These are phyloP conservation scores for Eurois occulta DNA, from an alignment of 2,888 invertebrate genomes.

Conservation along the genomic window DNA sequence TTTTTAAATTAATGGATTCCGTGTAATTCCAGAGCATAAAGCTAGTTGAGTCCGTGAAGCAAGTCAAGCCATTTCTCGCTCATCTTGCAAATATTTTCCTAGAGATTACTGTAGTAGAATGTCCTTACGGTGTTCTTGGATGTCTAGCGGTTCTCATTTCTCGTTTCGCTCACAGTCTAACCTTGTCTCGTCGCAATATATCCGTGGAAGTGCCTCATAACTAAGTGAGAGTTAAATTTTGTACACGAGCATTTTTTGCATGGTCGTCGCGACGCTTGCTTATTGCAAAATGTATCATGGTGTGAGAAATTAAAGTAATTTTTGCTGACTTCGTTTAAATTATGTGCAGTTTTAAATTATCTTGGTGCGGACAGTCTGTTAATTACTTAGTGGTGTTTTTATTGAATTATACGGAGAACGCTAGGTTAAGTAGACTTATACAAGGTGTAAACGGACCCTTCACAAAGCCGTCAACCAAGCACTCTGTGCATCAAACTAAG, in stretches of 20 bases:
- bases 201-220: conserved; percentile 46
- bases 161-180: conserved; percentile 20
- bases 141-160: conserved; percentile 29
- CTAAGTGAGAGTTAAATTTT: conserved; percentile 42
- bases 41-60: conserved; percentile 7
- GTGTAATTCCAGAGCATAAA: conserved; percentile 37
- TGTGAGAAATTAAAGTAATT: conserved; percentile 26
- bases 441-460: too few species aligned
- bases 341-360: conserved; percentile 6
- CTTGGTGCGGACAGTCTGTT: background rate
- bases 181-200: conserved; percentile 40
- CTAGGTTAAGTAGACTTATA: background rate
- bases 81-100: conserved; percentile 6
- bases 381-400: background rate
- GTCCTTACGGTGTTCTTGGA: background rate
- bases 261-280: conserved; percentile 26
- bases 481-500: too few species aligned
- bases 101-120: background rate
- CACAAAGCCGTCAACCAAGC: too few species aligned
- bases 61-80: conserved; percentile 28
- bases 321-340: conserved; percentile 5
- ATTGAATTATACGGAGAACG: background rate
- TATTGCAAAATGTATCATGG: conserved; percentile 36
- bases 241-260: conserved; percentile 36
- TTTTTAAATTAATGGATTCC: conserved; percentile 61